Percentiles rank a stretch among this genome's conserved stretches.
Evolutionary conservation across 1,140 invertebrate species (phyloP).

Genomic region (Drosophila setifemur): DNA sequence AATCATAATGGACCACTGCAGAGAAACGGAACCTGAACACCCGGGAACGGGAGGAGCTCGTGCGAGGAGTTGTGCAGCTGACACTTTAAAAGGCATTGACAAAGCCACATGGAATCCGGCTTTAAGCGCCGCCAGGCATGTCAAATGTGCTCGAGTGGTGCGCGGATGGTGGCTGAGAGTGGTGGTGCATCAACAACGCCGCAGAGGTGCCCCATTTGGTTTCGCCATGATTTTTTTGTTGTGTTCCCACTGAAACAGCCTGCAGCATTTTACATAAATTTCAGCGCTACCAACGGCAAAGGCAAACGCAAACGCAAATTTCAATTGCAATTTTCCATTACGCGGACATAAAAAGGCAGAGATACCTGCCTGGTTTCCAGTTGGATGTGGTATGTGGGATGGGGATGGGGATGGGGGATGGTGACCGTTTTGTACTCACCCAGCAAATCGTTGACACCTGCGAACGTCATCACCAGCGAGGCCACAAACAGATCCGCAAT

Average conservation of each 20-base stretch:
- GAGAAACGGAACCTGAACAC: background rate
- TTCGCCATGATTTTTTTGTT: slow-evolving; percentile 34
- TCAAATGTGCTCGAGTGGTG: slow-evolving; percentile 24
- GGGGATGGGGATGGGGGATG: too few species aligned
- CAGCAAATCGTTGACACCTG: slow-evolving; percentile 92
- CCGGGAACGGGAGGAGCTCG: slow-evolving; percentile 25
- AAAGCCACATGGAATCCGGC: slow-evolving; percentile 54
- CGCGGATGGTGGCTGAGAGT: too few species aligned
- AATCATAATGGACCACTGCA: slow-evolving; percentile 24
- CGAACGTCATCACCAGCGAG: slow-evolving; percentile 96
- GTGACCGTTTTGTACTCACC: slow-evolving; percentile 82
- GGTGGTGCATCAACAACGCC: too few species aligned
- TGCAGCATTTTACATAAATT: slow-evolving; percentile 76
- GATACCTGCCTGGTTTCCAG: too few species aligned
- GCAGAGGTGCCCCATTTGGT: too few species aligned
- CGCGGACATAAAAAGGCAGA: slow-evolving; percentile 1
- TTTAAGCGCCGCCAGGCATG: slow-evolving; percentile 70
- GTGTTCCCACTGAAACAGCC: slow-evolving; percentile 33
- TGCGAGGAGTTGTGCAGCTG: slow-evolving; percentile 52
- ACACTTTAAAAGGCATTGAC: slow-evolving; percentile 68
- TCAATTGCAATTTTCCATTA: slow-evolving; percentile 72
- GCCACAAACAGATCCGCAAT: slow-evolving; percentile 98
- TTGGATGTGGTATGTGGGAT: too few species aligned
- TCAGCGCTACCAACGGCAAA: too few species aligned
- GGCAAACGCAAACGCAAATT: slow-evolving; percentile 59